phyloP scores from a whole-genome alignment of 2,888 invertebrate genomes.

The Meta bourneti region DNA sequence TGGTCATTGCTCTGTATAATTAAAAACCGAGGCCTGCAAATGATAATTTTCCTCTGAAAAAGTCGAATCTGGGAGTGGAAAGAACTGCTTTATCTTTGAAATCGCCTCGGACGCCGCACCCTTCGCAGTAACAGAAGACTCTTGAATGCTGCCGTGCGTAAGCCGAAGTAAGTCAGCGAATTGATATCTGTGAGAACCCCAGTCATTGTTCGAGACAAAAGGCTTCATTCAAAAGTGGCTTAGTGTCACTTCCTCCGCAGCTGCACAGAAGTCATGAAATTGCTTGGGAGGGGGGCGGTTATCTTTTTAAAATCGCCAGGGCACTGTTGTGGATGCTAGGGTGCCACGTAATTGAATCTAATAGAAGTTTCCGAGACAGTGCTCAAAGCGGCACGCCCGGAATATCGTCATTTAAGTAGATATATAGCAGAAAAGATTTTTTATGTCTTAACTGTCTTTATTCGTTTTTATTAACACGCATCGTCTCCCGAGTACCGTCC shows the following conservation, averaged over 20 bases:
- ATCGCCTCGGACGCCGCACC: neutral
- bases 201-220: constrained; percentile 52
- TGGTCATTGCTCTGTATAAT: neutral
- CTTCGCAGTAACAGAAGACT: neutral
- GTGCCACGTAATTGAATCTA: constrained; percentile 24
- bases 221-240: constrained; percentile 51
- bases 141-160: neutral
- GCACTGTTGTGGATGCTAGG: constrained; percentile 37
- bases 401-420: constrained; percentile 11
- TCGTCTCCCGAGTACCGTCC: neutral
- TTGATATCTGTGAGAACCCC: constrained; percentile 59
- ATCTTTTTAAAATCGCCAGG: constrained; percentile 7
- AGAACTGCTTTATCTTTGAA: neutral
- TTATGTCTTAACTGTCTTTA: neutral
- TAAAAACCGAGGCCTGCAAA: neutral
- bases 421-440: neutral
- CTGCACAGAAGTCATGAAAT: constrained; percentile 53
- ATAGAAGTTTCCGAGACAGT: constrained; percentile 21
- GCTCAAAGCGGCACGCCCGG: constrained; percentile 14
- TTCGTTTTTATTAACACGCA: neutral
- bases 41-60: neutral
- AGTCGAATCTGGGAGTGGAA: neutral
- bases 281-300: neutral
- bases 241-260: constrained; percentile 50
- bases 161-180: neutral